Evolutionary conservation across 2,113 vertebrate genomes (phyloP).

Genomic region (Pelvicachromis taeniatus): DNA sequence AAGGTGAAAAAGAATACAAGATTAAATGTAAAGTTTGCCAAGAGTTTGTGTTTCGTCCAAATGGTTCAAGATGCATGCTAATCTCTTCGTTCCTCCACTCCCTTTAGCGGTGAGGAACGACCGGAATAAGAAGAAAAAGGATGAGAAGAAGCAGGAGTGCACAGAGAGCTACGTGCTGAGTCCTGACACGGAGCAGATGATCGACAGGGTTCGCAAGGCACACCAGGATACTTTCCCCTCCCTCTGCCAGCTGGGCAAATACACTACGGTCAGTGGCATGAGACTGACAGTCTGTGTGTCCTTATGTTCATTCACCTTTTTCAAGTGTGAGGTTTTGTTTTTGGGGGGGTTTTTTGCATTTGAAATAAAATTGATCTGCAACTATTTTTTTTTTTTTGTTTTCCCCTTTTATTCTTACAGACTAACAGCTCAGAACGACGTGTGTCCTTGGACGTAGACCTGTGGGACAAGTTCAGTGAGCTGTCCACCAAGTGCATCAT

Average conservation of each 20-base stretch:
- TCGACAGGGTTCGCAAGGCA: conserved; percentile 94
- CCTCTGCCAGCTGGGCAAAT: conserved; percentile 97
- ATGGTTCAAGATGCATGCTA: background rate
- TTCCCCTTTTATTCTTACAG: conserved; percentile 60
- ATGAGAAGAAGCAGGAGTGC: conserved; percentile 88
- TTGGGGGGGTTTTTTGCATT: background rate
- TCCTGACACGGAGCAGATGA: conserved; percentile 92
- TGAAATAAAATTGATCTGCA: background rate
- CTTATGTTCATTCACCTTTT: background rate
- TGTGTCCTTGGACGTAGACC: conserved; percentile 90
- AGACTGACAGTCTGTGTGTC: background rate
- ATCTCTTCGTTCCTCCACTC: background rate
- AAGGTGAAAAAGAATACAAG: background rate
- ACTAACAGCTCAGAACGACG: conserved; percentile 95
- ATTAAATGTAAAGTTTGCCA: background rate
- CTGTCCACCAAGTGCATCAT: conserved; percentile 99
- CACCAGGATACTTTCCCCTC: conserved; percentile 98
- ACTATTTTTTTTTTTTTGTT: background rate
- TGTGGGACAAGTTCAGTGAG: conserved; percentile 99
- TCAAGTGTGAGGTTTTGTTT: background rate
- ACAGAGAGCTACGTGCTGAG: conserved; percentile 89
- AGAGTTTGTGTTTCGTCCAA: background rate
- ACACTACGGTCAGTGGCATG: conserved; percentile 87
- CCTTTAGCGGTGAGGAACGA: conserved; percentile 90
- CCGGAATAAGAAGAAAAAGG: conserved; percentile 98